Conservation (phyloP, 2,888 invertebrate genomes). For the Pollenia labialis region DNA sequence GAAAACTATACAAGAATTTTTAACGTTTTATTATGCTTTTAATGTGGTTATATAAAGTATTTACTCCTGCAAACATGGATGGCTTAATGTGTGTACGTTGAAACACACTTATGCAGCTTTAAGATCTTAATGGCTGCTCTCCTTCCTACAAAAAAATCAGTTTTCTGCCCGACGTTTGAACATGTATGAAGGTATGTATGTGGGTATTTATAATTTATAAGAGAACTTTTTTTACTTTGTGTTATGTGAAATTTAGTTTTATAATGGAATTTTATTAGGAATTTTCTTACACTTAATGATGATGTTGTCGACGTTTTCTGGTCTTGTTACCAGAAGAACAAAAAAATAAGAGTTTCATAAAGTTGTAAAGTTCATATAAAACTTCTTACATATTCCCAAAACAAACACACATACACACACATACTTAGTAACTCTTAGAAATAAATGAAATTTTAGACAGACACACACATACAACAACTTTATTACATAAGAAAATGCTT, state of each 20-base stretch:
- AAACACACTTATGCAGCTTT: background rate
- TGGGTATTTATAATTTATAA: background rate
- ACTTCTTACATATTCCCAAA: constrained; percentile 24
- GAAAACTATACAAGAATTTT: constrained; percentile 13
- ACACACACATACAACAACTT: constrained; percentile 6
- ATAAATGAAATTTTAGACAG: background rate
- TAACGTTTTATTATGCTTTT: constrained; percentile 39
- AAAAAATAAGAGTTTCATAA: constrained; percentile 32
- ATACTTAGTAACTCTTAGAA: background rate
- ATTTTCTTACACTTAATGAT: constrained; percentile 65
- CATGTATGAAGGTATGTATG: background rate
- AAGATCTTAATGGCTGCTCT: constrained; percentile 29
- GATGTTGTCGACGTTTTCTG: constrained; percentile 37
- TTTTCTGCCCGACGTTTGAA: background rate
- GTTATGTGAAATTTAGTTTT: constrained; percentile 23
- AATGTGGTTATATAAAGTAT: constrained; percentile 31
- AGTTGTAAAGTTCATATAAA: constrained; percentile 46
- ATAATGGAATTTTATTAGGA: constrained; percentile 63
- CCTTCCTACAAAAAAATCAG: background rate
- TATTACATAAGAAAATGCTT: constrained; percentile 42
- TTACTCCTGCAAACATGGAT: background rate
- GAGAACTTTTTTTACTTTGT: background rate
- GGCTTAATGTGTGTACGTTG: background rate
- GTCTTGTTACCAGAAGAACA: constrained; percentile 21
- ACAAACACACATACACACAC: background rate